These are phyloP conservation scores for Slavum lentiscoides DNA, from an alignment of 2,888 invertebrate species.

Conservation along the genomic window DNA sequence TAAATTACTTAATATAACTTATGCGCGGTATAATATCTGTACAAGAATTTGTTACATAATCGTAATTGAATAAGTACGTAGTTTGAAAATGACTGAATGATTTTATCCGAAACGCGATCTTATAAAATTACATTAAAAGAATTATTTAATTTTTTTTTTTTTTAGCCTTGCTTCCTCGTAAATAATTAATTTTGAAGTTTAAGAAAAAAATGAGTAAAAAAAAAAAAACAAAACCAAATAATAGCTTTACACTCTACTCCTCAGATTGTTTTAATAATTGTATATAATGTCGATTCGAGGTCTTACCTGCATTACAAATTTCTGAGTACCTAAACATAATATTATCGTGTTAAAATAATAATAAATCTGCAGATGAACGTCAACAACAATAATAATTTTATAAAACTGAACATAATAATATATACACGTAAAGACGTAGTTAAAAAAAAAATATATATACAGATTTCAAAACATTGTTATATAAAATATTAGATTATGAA, in stretches of 20 bases:
- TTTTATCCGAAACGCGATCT: no score
- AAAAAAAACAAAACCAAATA: neutral
- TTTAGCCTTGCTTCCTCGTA: neutral
- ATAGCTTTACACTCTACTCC: neutral
- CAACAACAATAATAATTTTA: neutral
- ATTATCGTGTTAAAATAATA: neutral
- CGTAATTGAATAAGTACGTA: no score
- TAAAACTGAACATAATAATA: neutral
- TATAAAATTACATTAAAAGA: no score
- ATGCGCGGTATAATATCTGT: no score
- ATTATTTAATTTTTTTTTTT: neutral
- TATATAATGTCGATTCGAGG: slow-evolving; percentile 22
- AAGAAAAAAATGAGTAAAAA: neutral
- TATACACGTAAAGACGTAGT: no score
- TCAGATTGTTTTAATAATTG: slow-evolving; percentile 16
- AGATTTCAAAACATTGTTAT: neutral
- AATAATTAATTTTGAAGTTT: slow-evolving; percentile 20
- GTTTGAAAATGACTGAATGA: no score
- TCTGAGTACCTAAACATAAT: neutral
- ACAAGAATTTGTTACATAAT: no score
- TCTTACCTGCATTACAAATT: slow-evolving; percentile 12
- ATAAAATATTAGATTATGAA: neutral
- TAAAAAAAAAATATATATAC: neutral
- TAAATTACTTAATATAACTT: no score
- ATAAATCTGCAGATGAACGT: neutral